phyloP scores from a whole-genome alignment of 1,140 invertebrate species.

The Drosophila dunni region DNA sequence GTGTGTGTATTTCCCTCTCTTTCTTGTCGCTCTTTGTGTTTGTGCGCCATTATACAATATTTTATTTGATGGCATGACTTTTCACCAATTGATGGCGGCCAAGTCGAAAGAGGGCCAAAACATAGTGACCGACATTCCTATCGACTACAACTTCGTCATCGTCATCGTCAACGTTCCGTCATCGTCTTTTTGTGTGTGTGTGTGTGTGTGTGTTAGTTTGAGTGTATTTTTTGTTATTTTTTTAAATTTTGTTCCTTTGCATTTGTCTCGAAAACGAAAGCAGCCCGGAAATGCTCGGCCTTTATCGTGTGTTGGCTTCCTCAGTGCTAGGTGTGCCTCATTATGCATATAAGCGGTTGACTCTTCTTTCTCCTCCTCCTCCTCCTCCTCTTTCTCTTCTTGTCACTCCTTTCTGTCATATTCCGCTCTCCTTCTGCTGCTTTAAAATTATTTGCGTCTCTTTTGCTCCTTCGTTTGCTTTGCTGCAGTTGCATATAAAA shows the following conservation, averaged over 20 bases:
- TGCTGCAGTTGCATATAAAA: conserved; percentile 26
- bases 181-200: background rate
- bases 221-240: background rate
- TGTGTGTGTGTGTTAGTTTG: no score
- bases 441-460: no score
- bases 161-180: conserved; percentile 11
- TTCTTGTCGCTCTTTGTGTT: conserved; percentile 6
- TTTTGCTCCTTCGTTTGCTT: background rate
- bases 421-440: background rate
- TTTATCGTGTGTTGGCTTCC: conserved; percentile 39
- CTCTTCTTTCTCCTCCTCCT: background rate
- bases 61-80: conserved; percentile 72
- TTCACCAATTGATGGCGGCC: conserved; percentile 69
- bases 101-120: conserved; percentile 20
- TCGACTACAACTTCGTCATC: conserved; percentile 37
- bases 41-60: conserved; percentile 67
- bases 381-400: background rate
- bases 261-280: conserved; percentile 72
- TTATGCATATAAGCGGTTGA: conserved; percentile 51
- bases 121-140: conserved; percentile 49
- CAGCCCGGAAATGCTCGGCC: conserved; percentile 70
- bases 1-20: background rate
- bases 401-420: background rate
- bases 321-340: conserved; percentile 44
- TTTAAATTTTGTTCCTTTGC: conserved; percentile 40